phyloP scores from a whole-genome alignment of 2,113 vertebrate genomes.

The Amphiprion ocellaris region DNA sequence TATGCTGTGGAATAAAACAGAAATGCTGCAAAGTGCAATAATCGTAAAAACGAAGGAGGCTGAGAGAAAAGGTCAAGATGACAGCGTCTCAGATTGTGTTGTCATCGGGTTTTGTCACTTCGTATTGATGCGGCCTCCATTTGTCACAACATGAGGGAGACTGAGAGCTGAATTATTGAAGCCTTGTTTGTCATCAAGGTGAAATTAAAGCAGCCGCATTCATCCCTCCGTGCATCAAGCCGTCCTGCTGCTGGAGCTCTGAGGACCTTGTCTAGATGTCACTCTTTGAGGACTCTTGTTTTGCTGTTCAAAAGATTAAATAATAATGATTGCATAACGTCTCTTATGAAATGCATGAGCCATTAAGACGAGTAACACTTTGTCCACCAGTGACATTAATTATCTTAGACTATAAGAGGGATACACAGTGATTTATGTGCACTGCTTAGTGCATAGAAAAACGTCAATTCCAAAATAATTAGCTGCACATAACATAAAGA shows the following conservation, averaged over 20 bases:
- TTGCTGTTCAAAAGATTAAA: not conserved
- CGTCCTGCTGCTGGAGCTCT: slow-evolving; percentile 22
- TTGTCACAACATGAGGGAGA: slow-evolving; percentile 47
- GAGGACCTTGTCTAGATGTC: slow-evolving; percentile 6
- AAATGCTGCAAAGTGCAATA: slow-evolving; percentile 12
- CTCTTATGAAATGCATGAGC: no score
- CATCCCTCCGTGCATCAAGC: not conserved
- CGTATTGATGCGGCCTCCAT: slow-evolving; percentile 41
- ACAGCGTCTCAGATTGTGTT: slow-evolving; percentile 34
- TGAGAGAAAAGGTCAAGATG: slow-evolving; percentile 38
- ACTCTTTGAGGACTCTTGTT: not conserved
- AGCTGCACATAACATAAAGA: no score
- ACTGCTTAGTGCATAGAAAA: no score
- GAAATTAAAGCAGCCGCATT: slow-evolving; percentile 50
- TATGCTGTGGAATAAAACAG: slow-evolving; percentile 38
- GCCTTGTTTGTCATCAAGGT: slow-evolving; percentile 56
- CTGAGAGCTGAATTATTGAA: slow-evolving; percentile 54
- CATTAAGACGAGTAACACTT: no score
- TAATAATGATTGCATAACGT: no score
- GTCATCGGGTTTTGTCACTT: slow-evolving; percentile 39
- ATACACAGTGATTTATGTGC: no score
- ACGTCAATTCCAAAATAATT: no score
- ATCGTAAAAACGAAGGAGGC: slow-evolving; percentile 10
- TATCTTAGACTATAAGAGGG: no score
- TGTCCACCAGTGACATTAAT: no score